Evolutionary conservation across 2,113 vertebrate genomes (phyloP), one percentile per base, ranked within the genome.

Genomic region (Glareola pratincola): DNA sequence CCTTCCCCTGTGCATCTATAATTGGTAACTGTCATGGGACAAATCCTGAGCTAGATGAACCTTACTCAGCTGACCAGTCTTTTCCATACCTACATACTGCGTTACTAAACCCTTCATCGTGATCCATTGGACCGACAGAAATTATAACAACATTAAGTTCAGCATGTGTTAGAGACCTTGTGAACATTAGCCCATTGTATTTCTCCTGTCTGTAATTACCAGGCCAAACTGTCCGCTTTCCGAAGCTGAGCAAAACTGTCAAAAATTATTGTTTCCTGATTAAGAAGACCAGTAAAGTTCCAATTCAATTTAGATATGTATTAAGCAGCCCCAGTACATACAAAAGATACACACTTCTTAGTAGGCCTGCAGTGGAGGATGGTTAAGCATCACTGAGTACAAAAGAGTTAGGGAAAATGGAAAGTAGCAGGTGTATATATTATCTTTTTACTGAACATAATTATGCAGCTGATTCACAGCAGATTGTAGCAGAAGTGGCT

Each of bases 401-500:
- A 56, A 26, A 67, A 69, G 3, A 56, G 30, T 59, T 34, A 85
- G 9, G 48, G 34, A 71, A 82, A 88, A 86, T 74, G 71, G 82
- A 79, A 95, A 93, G 64, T 82, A 92, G 10, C 85, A 86, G 85
- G 63, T 94, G 85, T 80, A 84, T 66, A 26, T 45, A n/a, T 79
- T 53, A 78, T 32, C 34, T 89, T 95, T 90, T 53, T 45, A 60
- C 36, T 3, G 8, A 94, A 85, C 17, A 48, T 91, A 91, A 86
- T 94, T 92, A 84, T 0, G 0, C 57, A 92, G 83, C 45, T 94
- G 92, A 78, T 92, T 89, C 92, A 73, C 64, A 75, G 51, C 43
- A 94, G 79, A 94, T 45, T 95, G 48, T 29, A 75, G 72, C 51
- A 93, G 80, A 94, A 96, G 94, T 94, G 79, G 88, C 83, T 95